These are phyloP conservation scores for Aproaerema taeniolella DNA, from an alignment of 2,888 invertebrate genomes.

Conservation along the genomic window DNA sequence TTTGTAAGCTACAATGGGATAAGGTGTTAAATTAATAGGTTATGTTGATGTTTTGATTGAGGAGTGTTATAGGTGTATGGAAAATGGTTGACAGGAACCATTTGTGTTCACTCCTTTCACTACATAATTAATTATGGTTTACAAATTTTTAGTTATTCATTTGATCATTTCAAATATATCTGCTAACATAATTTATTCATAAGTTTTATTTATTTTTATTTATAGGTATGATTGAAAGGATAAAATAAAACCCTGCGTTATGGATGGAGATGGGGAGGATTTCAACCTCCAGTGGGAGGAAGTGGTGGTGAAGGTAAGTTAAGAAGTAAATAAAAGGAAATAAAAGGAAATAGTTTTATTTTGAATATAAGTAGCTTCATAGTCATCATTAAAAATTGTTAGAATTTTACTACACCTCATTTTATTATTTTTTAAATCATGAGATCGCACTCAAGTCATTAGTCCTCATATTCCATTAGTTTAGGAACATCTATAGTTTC, in stretches of 20 bases:
- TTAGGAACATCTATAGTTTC: no score
- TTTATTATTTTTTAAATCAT: no score
- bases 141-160: neutral
- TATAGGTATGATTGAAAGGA: constrained; percentile 33
- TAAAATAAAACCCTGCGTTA: constrained; percentile 27
- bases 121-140: no score
- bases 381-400: neutral
- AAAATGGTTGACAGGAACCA: constrained; percentile 24
- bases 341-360: no score
- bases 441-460: no score
- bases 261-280: constrained; percentile 55
- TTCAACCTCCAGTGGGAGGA: constrained; percentile 70
- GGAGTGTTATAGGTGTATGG: constrained; percentile 31
- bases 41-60: constrained; percentile 75
- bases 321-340: constrained; percentile 3
- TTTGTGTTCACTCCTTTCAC: no score
- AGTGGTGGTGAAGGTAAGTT: constrained; percentile 55
- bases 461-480: no score
- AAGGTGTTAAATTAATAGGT: no score
- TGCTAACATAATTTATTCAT: neutral
- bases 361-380: neutral
- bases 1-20: no score
- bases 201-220: constrained; percentile 15
- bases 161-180: neutral
- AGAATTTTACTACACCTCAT: neutral